Conservation (phyloP, 2,797 vertebrate species). For the Lophura swinhoii region DNA sequence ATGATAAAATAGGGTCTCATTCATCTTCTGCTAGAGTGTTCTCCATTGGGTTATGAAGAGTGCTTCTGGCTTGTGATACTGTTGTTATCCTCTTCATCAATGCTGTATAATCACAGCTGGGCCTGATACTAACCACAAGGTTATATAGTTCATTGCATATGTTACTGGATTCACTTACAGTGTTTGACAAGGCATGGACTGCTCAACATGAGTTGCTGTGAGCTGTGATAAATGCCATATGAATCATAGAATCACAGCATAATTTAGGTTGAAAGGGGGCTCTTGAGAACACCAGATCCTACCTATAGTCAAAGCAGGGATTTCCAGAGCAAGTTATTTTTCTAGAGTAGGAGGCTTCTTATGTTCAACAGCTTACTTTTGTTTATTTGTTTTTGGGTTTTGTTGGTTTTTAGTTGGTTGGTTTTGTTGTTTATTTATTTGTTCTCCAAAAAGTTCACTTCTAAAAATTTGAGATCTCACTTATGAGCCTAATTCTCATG, state of each 20-base stretch:
- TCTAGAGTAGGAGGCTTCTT: neutral
- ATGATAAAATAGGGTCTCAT: neutral
- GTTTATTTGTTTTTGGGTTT: neutral
- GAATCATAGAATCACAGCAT: fast-evolving
- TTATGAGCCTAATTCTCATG: neutral
- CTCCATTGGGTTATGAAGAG: neutral
- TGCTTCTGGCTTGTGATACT: neutral
- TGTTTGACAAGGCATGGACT: neutral
- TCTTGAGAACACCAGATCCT: neutral
- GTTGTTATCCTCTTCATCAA: neutral
- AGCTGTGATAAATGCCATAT: neutral
- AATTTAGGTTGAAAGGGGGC: neutral
- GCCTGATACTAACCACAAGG: neutral
- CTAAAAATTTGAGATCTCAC: neutral
- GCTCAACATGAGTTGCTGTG: neutral
- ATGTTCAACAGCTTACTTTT: neutral
- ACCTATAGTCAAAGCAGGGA: neutral
- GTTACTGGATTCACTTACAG: neutral
- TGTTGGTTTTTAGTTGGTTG: neutral
- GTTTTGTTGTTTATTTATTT: neutral
- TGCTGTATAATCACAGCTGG: neutral
- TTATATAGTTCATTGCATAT: neutral
- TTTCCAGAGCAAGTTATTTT: neutral
- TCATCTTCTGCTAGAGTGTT: neutral
- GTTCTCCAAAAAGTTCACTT: neutral